Evolutionary conservation across 2,797 vertebrate genomes (phyloP).

Genomic region (Okamejei kenojei): DNA sequence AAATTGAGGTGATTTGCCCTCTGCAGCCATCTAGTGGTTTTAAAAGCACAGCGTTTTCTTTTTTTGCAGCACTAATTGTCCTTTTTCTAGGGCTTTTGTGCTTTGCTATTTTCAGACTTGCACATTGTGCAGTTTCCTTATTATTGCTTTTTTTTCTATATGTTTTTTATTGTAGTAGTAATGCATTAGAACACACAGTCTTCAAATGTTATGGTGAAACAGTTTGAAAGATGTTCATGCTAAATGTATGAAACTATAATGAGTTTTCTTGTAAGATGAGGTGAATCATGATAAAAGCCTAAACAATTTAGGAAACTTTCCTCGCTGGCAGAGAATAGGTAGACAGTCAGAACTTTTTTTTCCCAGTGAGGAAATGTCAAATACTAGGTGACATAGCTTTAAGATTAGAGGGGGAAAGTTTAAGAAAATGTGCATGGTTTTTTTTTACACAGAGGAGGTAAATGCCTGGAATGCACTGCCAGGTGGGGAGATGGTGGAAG

Average conservation of each 20-base stretch:
- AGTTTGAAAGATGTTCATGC: neutral
- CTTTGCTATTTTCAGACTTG: neutral
- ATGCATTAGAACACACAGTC: neutral
- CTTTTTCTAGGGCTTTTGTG: neutral
- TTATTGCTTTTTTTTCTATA: neutral
- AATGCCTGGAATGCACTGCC: no score
- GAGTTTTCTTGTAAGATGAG: neutral
- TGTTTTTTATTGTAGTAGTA: neutral
- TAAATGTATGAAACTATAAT: neutral
- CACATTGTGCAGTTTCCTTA: neutral
- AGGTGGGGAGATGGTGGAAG: no score
- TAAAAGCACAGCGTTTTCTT: no score
- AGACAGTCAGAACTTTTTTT: no score
- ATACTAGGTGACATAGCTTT: no score
- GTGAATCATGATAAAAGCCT: neutral
- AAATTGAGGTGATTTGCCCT: neutral
- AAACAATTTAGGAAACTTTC: no score
- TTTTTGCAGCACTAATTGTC: neutral
- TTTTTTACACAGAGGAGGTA: no score
- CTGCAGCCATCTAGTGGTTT: conserved; percentile 20
- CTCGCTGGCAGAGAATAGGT: no score
- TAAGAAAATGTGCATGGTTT: no score
- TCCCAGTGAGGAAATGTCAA: no score
- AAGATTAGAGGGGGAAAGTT: no score
- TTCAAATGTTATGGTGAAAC: neutral